phyloP scores from a whole-genome alignment of 2,888 invertebrate species.

The Rhyacophila evoluta region DNA sequence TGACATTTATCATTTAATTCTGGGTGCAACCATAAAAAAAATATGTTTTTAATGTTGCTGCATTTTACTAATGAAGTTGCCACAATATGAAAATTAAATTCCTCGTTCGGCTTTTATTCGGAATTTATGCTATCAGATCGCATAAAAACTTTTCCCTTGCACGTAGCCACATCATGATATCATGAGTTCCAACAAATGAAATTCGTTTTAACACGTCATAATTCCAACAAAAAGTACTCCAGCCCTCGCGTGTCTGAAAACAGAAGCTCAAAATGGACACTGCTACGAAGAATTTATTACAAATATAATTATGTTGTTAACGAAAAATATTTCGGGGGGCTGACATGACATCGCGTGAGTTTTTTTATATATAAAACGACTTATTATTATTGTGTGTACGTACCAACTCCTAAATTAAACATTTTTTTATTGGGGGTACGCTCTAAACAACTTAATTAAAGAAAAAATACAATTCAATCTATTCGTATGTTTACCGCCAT shows the following conservation, averaged over 20 bases:
- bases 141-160: background rate
- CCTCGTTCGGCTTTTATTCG: background rate
- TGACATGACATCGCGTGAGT: constrained; percentile 38
- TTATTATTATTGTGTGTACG: constrained; percentile 1
- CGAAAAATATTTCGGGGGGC: constrained; percentile 35
- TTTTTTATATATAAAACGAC: background rate
- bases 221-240: background rate
- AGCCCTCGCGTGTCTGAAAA: constrained; percentile 1
- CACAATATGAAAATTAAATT: background rate
- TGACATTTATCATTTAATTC: no score
- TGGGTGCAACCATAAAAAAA: no score
- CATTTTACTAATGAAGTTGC: background rate
- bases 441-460: constrained; percentile 10
- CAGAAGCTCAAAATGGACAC: constrained; percentile 28
- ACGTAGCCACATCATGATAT: background rate
- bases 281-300: constrained; percentile 40
- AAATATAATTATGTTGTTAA: constrained; percentile 45
- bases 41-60: background rate
- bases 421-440: background rate
- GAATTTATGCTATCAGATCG: background rate
- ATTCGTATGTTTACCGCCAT: constrained; percentile 10
- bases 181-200: constrained; percentile 4
- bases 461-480: constrained; percentile 20
- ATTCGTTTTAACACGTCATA: constrained; percentile 15
- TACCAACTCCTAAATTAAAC: background rate